A percentile compares a stretch with the other conserved stretches of the same genome.
phyloP scores from a whole-genome alignment of 92 coral and sea anemone genomes.

The Umimayanthus chanpuru region DNA sequence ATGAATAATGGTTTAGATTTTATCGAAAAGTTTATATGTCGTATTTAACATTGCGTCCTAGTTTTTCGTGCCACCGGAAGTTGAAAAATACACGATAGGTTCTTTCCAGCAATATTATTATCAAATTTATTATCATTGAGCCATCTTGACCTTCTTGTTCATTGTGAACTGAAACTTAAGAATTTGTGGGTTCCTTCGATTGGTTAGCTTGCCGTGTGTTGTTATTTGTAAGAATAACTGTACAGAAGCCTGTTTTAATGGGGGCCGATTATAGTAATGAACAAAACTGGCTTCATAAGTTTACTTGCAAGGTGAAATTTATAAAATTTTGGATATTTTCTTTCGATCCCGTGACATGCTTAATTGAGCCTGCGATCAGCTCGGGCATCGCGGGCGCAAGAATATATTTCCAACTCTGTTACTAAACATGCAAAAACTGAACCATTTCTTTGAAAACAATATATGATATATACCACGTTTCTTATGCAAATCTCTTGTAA shows the following conservation, averaged over 20 bases:
- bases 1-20: not conserved
- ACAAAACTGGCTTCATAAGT: not conserved
- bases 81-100: not conserved
- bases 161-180: too few species aligned
- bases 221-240: not conserved
- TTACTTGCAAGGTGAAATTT: not conserved
- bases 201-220: not conserved
- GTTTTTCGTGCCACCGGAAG: not conserved
- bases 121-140: too few species aligned
- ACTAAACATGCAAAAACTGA: not conserved
- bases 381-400: not conserved
- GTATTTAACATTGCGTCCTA: not conserved
- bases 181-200: not conserved
- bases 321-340: too few species aligned
- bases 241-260: not conserved
- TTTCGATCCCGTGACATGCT: not conserved
- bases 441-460: not conserved
- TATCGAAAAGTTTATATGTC: not conserved
- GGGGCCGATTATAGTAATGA: not conserved
- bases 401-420: too few species aligned
- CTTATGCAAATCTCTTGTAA: too few species aligned
- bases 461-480: not conserved
- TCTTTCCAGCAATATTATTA: too few species aligned
- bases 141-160: too few species aligned
- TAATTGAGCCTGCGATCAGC: not conserved